phyloP scores from a whole-genome alignment of 2,113 vertebrate species.

The Hiodon tergisus region DNA sequence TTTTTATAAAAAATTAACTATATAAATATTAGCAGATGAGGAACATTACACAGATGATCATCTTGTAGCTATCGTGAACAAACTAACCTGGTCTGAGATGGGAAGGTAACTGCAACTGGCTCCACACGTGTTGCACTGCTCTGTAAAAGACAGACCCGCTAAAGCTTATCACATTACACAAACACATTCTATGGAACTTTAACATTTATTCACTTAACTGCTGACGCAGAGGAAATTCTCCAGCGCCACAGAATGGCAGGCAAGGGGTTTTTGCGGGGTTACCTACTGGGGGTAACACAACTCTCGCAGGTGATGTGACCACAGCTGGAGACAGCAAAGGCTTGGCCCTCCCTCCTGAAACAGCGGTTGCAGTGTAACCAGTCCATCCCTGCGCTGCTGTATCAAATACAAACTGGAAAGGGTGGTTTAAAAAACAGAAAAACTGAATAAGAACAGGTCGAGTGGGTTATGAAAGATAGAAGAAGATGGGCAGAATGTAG shows the following conservation, averaged over 20 bases:
- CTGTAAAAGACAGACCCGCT: slow-evolving; percentile 43
- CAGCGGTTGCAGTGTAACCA: slow-evolving; percentile 86
- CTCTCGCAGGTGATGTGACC: slow-evolving; percentile 75
- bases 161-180: too few relatives aligned
- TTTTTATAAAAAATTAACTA: neutral
- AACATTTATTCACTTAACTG: neutral
- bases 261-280: neutral
- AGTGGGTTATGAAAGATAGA: neutral
- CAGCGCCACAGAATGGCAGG: neutral
- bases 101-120: slow-evolving; percentile 66
- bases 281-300: slow-evolving; percentile 67
- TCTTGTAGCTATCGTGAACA: neutral
- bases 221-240: too few relatives aligned
- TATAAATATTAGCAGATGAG: neutral
- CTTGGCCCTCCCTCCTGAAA: slow-evolving; percentile 56
- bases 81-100: slow-evolving; percentile 73
- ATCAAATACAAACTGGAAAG: neutral
- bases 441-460: neutral
- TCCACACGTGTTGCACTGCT: slow-evolving; percentile 71
- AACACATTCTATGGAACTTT: too few relatives aligned
- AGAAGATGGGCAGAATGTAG: neutral
- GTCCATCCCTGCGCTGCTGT: slow-evolving; percentile 58
- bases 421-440: neutral
- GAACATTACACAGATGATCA: too few relatives aligned
- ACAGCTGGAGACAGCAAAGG: slow-evolving; percentile 72